Evolutionary conservation across 2,113 vertebrate genomes (phyloP).

Genomic region (Laticauda laticaudata): DNA sequence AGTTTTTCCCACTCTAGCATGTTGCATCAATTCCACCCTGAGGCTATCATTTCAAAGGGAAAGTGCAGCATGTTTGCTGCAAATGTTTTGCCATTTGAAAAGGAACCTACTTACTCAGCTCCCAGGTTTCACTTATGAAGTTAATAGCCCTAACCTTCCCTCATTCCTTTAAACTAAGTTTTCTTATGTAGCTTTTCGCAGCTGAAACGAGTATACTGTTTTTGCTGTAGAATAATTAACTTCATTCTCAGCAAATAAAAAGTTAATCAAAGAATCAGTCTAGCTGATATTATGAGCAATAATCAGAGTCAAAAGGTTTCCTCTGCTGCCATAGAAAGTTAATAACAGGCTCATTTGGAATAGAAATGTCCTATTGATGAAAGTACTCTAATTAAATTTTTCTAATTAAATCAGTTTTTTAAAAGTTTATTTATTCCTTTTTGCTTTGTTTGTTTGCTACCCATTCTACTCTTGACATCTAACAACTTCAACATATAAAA

Average conservation of each 20-base stretch:
- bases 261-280: constrained; percentile 63
- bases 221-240: constrained; percentile 63
- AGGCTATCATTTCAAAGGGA: constrained; percentile 21
- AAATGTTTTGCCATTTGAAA: constrained; percentile 15
- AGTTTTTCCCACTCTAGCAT: not conserved
- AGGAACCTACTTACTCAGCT: constrained; percentile 20
- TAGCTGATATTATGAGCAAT: constrained; percentile 49
- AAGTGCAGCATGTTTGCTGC: constrained; percentile 7
- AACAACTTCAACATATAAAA: not conserved
- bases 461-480: not conserved
- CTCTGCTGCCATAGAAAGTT: constrained; percentile 40
- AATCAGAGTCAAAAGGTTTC: constrained; percentile 36
- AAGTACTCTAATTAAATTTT: constrained; percentile 65
- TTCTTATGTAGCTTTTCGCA: not conserved
- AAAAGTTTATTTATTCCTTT: constrained; percentile 48
- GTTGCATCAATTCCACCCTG: not conserved
- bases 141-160: not conserved
- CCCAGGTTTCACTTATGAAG: constrained; percentile 39
- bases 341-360: constrained; percentile 55
- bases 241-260: constrained; percentile 56
- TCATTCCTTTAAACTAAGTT: not conserved
- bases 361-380: constrained; percentile 52
- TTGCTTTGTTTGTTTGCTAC: not conserved
- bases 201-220: constrained; percentile 60
- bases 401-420: constrained; percentile 73